Evolutionary conservation across 2,888 invertebrate species (phyloP).

Genomic region (Empis livida): DNA sequence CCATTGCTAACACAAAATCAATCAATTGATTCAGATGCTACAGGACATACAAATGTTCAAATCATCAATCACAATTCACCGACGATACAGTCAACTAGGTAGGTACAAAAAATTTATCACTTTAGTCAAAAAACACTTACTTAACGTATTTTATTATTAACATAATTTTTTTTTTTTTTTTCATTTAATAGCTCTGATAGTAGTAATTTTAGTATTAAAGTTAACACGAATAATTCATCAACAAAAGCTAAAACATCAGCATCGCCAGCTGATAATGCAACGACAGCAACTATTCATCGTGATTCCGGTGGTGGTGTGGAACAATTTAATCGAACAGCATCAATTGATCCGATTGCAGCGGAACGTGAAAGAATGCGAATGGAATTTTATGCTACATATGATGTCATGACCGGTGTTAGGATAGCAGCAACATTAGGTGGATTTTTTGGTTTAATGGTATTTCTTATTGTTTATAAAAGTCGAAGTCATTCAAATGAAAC

Average conservation of each 20-base stretch:
- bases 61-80: constrained; percentile 4
- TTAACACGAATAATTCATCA: constrained; percentile 4
- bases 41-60: background rate
- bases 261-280: constrained; percentile 11
- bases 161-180: no score
- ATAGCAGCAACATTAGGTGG: constrained; percentile 85
- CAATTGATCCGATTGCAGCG: constrained; percentile 19
- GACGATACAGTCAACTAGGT: no score
- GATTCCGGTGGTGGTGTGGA: constrained; percentile 40
- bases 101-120: no score
- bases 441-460: constrained; percentile 83
- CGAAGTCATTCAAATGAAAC: constrained; percentile 64
- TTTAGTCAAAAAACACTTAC: no score
- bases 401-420: constrained; percentile 85
- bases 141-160: no score
- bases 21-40: background rate
- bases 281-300: background rate
- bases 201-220: background rate
- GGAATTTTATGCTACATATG: constrained; percentile 81
- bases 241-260: constrained; percentile 19
- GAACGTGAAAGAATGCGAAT: constrained; percentile 59
- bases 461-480: constrained; percentile 83
- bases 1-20: background rate
- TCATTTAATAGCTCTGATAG: background rate
- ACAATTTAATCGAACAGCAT: background rate